A percentile compares a stretch with the other conserved stretches of the same genome.
phyloP scores from a whole-genome alignment of 1,140 invertebrate genomes.

The Sarcophaga bullata region DNA sequence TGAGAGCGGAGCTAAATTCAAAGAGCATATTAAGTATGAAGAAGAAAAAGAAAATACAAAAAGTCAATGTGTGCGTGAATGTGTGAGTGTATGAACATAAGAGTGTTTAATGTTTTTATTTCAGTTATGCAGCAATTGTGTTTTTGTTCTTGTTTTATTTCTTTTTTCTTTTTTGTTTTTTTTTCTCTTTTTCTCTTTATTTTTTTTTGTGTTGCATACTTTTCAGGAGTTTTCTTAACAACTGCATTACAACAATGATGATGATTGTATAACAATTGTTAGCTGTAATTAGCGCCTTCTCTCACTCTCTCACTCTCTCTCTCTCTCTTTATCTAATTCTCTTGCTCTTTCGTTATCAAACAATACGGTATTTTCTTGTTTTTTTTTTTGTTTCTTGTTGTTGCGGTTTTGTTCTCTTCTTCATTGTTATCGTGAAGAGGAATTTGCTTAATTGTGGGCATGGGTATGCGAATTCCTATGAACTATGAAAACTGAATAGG shows the following conservation, averaged over 20 bases:
- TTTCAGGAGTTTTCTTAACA: not conserved
- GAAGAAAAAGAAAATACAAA: not conserved
- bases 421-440: too few relatives aligned
- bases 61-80: not conserved
- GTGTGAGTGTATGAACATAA: not conserved
- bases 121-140: not conserved
- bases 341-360: too few relatives aligned
- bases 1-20: too few relatives aligned
- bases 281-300: slow-evolving; percentile 37
- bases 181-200: too few relatives aligned
- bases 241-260: slow-evolving; percentile 29
- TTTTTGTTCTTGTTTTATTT: too few relatives aligned
- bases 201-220: not conserved
- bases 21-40: not conserved
- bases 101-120: not conserved
- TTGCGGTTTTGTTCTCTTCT: too few relatives aligned
- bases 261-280: slow-evolving; percentile 38
- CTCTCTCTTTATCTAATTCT: not conserved
- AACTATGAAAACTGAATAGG: too few relatives aligned
- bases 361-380: too few relatives aligned
- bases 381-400: too few relatives aligned
- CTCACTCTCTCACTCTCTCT: not conserved
- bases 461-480: too few relatives aligned
- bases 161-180: too few relatives aligned
- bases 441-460: too few relatives aligned